Percentiles rank a stretch among this genome's conserved stretches.
These are phyloP conservation scores for Cheumatopsyche charites DNA, from an alignment of 1,140 invertebrate species.

Conservation along the genomic window DNA sequence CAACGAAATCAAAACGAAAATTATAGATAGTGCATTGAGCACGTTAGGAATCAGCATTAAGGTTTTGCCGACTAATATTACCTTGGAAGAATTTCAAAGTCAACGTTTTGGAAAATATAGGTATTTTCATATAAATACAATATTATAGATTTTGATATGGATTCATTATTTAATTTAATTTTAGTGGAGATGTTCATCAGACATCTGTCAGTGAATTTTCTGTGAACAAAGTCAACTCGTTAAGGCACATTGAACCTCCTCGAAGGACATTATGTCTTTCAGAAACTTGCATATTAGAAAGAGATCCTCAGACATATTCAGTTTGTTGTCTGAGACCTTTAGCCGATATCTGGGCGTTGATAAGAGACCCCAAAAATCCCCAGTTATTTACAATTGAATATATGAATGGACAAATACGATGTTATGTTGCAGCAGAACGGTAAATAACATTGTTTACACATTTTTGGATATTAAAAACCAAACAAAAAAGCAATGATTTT, in stretches of 20 bases:
- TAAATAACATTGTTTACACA: conserved; percentile 52
- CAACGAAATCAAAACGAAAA: conserved; percentile 85
- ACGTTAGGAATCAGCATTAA: conserved; percentile 85
- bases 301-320: conserved; percentile 95
- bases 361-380: conserved; percentile 88
- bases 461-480: not conserved
- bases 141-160: not conserved
- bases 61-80: conserved; percentile 81
- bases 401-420: conserved; percentile 86
- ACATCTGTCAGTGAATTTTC: conserved; percentile 92
- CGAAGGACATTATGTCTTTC: conserved; percentile 92
- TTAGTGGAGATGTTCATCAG: conserved; percentile 82
- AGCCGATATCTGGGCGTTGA: conserved; percentile 88
- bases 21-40: conserved; percentile 78
- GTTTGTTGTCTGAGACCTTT: conserved; percentile 86
- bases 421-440: conserved; percentile 82
- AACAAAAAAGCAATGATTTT: not conserved
- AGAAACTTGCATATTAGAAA: conserved; percentile 93
- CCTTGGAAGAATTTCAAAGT: conserved; percentile 81
- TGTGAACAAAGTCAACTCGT: conserved; percentile 84
- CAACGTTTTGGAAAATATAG: conserved; percentile 91
- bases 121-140: conserved; percentile 54
- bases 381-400: conserved; percentile 96
- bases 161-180: conserved; percentile 49
- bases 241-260: conserved; percentile 78